Percentiles rank a stretch among this genome's conserved stretches.
phyloP scores from a whole-genome alignment of 2,888 invertebrate genomes.

The Falcaria lacertinaria region DNA sequence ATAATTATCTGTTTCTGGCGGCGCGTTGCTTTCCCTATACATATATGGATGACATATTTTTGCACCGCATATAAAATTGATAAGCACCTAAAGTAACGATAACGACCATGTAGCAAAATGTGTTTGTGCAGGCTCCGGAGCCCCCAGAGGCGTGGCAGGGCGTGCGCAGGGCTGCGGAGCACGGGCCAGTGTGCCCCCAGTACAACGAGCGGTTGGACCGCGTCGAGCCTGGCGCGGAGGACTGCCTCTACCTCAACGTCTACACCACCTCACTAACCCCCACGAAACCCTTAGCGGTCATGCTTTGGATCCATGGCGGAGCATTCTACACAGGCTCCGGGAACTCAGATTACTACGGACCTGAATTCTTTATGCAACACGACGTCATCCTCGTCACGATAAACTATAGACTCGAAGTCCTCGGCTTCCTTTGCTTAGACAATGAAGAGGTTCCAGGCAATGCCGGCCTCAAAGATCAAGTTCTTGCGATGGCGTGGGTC shows the following conservation, averaged over 20 bases:
- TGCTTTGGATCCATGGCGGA: slow-evolving; percentile 76
- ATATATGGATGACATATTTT: too few relatives aligned
- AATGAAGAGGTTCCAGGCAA: slow-evolving; percentile 70
- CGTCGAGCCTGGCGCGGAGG: slow-evolving; percentile 77
- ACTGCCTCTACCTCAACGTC: slow-evolving; percentile 85
- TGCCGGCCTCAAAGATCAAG: slow-evolving; percentile 73
- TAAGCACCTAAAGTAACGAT: background rate
- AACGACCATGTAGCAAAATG: too few relatives aligned
- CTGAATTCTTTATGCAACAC: slow-evolving; percentile 67
- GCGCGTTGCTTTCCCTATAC: too few relatives aligned
- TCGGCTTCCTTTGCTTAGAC: slow-evolving; percentile 69
- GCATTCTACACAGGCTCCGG: slow-evolving; percentile 74
- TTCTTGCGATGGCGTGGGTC: slow-evolving; percentile 71
- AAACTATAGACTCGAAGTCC: slow-evolving; percentile 71
- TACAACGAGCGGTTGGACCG: slow-evolving; percentile 70
- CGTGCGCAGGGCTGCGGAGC: slow-evolving; percentile 52
- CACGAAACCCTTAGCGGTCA: slow-evolving; percentile 46
- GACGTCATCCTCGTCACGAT: slow-evolving; percentile 66
- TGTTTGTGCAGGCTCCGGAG: slow-evolving; percentile 51
- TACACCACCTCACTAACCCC: slow-evolving; percentile 66
- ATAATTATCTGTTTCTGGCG: too few relatives aligned
- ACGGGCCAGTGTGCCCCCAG: slow-evolving; percentile 69
- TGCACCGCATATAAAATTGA: background rate
- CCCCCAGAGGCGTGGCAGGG: slow-evolving; percentile 62
- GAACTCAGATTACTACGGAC: slow-evolving; percentile 69